These are phyloP conservation scores for Magallana gigas DNA, from an alignment of 1,140 invertebrate genomes.

Conservation along the genomic window DNA sequence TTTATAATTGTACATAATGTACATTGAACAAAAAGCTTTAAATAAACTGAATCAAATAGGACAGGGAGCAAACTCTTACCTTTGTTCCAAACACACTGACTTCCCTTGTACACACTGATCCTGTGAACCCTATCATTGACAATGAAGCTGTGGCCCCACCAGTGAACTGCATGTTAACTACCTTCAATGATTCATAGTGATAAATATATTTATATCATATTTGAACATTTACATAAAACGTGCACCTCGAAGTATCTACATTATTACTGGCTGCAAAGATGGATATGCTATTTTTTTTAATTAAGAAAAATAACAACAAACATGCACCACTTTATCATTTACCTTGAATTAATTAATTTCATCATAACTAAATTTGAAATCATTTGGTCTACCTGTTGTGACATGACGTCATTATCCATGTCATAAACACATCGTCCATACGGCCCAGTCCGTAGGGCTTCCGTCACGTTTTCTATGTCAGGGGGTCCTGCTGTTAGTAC, in stretches of 20 bases:
- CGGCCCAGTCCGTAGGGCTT: slow-evolving; percentile 73
- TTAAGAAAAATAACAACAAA: too few relatives aligned
- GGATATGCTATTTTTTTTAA: too few relatives aligned
- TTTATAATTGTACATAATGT: background rate
- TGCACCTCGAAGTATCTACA: too few relatives aligned
- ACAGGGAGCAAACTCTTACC: slow-evolving; percentile 52
- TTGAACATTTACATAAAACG: too few relatives aligned
- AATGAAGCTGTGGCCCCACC: slow-evolving; percentile 79
- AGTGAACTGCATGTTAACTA: slow-evolving; percentile 80
- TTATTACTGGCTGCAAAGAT: too few relatives aligned
- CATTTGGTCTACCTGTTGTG: slow-evolving; percentile 71
- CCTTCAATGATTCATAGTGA: slow-evolving; percentile 60
- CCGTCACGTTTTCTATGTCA: slow-evolving; percentile 78
- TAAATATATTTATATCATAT: too few relatives aligned
- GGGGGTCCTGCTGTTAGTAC: slow-evolving; percentile 71
- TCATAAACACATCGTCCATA: slow-evolving; percentile 80
- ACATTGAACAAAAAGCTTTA: background rate
- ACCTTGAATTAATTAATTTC: too few relatives aligned
- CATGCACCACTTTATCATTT: too few relatives aligned
- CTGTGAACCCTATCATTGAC: slow-evolving; percentile 80
- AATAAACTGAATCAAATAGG: background rate
- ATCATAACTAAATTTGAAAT: too few relatives aligned
- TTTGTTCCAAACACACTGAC: slow-evolving; percentile 76
- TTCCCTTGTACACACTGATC: slow-evolving; percentile 76
- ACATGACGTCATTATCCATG: slow-evolving; percentile 80